A percentile compares a stretch with the other conserved stretches of the same genome.
Evolutionary conservation across 2,797 vertebrate genomes (phyloP).

Genomic region (Pseudopleuronectes americanus): DNA sequence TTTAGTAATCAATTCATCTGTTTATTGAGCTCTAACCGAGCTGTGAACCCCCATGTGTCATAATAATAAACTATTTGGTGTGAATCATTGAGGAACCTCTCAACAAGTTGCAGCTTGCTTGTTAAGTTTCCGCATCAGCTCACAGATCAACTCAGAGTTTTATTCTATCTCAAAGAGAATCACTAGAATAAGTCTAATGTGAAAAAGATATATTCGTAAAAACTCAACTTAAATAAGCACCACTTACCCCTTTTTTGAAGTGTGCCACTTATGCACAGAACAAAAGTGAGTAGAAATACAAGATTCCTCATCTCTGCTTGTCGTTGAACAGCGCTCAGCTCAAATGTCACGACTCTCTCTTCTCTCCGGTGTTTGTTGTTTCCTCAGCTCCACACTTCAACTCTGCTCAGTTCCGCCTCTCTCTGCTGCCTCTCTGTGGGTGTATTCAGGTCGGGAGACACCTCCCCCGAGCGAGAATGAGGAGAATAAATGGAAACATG

Average conservation of each 20-base stretch:
- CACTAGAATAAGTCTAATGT: too few relatives aligned
- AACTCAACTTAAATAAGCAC: too few relatives aligned
- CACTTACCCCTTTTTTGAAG: conserved; percentile 51
- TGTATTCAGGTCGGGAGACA: not conserved
- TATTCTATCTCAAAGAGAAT: not conserved
- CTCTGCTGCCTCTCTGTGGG: conserved; percentile 3
- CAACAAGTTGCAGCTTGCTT: not conserved
- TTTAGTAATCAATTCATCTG: too few relatives aligned
- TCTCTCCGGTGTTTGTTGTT: not conserved
- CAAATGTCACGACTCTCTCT: not conserved
- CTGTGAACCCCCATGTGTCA: not conserved
- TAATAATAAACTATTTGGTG: too few relatives aligned
- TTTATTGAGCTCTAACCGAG: not conserved
- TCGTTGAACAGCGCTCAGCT: not conserved
- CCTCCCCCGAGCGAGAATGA: not conserved
- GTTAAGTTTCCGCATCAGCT: not conserved
- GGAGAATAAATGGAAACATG: not conserved
- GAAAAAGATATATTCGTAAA: too few relatives aligned
- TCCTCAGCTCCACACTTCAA: not conserved
- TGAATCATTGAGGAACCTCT: not conserved
- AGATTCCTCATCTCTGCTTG: conserved; percentile 35
- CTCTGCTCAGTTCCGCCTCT: not conserved
- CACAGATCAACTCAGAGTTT: not conserved
- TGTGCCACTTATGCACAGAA: conserved; percentile 8
- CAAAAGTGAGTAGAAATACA: not conserved